A percentile compares a stretch with the other conserved stretches of the same genome.
Evolutionary conservation across 2,888 invertebrate genomes (phyloP).

Genomic region (Agonum fuliginosum): DNA sequence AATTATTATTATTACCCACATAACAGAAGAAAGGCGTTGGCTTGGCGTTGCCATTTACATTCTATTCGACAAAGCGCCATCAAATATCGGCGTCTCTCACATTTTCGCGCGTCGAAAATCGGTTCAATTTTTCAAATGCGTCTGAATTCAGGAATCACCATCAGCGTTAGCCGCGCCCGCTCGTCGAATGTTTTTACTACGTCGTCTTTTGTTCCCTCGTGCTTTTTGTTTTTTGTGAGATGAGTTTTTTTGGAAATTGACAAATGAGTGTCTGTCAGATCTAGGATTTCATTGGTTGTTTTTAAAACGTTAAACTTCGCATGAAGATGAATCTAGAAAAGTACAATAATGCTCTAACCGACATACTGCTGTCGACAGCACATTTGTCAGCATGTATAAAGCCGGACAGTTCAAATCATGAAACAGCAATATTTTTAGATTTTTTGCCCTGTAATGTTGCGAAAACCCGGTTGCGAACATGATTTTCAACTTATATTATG

Average conservation of each 20-base stretch:
- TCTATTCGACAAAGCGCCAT: no score
- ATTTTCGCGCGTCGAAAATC: slow-evolving; percentile 6
- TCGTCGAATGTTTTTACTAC: slow-evolving; percentile 25
- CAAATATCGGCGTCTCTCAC: neutral
- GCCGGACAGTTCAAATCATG: neutral
- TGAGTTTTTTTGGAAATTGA: slow-evolving; percentile 19
- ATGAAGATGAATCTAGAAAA: slow-evolving; percentile 6
- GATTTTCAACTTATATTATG: neutral
- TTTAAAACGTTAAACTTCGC: neutral
- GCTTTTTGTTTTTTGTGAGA: slow-evolving; percentile 13
- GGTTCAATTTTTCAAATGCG: slow-evolving; percentile 5
- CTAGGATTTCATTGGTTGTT: slow-evolving; percentile 11
- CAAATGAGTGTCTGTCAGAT: neutral
- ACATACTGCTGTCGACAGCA: slow-evolving; percentile 12
- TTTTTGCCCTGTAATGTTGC: neutral
- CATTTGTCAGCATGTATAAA: slow-evolving; percentile 19
- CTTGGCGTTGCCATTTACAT: no score
- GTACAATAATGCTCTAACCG: neutral
- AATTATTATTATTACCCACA: no score
- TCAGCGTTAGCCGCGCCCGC: slow-evolving; percentile 2
- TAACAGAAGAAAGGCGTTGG: no score
- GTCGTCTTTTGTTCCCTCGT: slow-evolving; percentile 1
- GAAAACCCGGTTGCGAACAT: neutral
- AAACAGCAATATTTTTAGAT: neutral
- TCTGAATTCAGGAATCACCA: neutral